phyloP scores from a whole-genome alignment of 2,888 invertebrate species.

The Drosophila yooni region DNA sequence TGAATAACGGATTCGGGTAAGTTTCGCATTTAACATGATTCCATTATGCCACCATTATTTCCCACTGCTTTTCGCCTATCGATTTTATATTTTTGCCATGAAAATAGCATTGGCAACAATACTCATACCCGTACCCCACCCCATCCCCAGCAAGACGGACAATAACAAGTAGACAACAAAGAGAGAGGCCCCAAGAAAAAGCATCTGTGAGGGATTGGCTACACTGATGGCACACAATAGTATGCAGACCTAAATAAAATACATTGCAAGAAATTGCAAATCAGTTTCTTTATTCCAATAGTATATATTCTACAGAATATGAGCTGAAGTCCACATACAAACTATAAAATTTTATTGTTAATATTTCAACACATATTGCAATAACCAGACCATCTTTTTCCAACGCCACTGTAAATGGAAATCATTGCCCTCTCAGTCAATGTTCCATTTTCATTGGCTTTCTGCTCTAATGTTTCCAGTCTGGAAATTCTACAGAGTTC shows the following conservation, averaged over 20 bases:
- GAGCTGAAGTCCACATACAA: background rate
- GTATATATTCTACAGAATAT: background rate
- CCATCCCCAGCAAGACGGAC: constrained; percentile 16
- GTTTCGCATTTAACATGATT: constrained; percentile 10
- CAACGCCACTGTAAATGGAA: constrained; percentile 22
- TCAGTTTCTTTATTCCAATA: background rate
- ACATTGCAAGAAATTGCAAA: background rate
- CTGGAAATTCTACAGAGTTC: constrained; percentile 51
- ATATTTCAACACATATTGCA: background rate
- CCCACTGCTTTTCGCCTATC: constrained; percentile 32
- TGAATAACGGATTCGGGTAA: constrained; percentile 34
- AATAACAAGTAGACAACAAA: constrained; percentile 64
- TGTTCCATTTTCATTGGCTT: constrained; percentile 32
- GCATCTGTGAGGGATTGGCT: constrained; percentile 41
- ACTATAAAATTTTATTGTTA: background rate
- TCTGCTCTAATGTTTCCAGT: constrained; percentile 20
- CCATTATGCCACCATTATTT: constrained; percentile 10
- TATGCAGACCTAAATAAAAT: constrained; percentile 1
- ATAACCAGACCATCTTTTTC: background rate
- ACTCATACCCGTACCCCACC: background rate
- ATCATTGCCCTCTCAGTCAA: constrained; percentile 39
- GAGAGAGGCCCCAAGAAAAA: constrained; percentile 42
- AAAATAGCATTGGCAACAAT: constrained; percentile 42
- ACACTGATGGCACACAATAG: constrained; percentile 39
- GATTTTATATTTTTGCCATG: constrained; percentile 59